Conservation (phyloP, 2,888 invertebrate genomes). For the Calameuta pallipes region DNA sequence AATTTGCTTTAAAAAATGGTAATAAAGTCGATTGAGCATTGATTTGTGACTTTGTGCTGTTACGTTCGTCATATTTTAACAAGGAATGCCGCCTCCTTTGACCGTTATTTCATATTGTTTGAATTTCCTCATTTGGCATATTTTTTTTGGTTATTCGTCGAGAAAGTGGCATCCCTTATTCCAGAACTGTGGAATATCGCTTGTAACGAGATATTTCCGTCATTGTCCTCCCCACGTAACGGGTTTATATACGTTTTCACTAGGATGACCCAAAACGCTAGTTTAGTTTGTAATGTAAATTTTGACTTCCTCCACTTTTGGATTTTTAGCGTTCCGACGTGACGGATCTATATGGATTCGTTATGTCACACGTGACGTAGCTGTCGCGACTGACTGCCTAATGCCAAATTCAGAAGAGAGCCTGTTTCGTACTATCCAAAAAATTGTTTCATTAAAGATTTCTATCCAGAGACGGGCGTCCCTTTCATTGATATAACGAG, state of each 20-base stretch:
- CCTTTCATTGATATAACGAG: background rate
- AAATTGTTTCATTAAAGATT: background rate
- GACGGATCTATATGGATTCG: background rate
- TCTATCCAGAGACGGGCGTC: slow-evolving; percentile 2
- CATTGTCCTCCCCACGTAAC: background rate
- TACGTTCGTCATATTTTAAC: too few species aligned
- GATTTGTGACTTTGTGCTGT: too few species aligned
- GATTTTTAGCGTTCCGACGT: slow-evolving; percentile 5
- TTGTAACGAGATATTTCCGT: background rate
- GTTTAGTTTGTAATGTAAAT: slow-evolving; percentile 20
- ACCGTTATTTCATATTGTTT: too few species aligned
- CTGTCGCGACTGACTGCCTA: slow-evolving; percentile 57
- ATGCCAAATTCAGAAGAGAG: slow-evolving; percentile 55
- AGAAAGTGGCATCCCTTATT: background rate
- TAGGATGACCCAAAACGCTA: background rate
- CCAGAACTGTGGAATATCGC: background rate
- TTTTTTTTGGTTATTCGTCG: background rate
- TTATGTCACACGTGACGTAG: slow-evolving; percentile 24
- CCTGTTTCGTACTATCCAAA: background rate
- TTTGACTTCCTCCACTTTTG: slow-evolving; percentile 24
- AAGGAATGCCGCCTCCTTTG: too few species aligned
- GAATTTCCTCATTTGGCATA: too few species aligned
- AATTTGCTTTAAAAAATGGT: too few species aligned
- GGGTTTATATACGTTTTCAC: background rate
- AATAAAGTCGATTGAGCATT: too few species aligned